Evolutionary conservation across 2,888 invertebrate species (phyloP).

Genomic region (Drosophila neotestacea): DNA sequence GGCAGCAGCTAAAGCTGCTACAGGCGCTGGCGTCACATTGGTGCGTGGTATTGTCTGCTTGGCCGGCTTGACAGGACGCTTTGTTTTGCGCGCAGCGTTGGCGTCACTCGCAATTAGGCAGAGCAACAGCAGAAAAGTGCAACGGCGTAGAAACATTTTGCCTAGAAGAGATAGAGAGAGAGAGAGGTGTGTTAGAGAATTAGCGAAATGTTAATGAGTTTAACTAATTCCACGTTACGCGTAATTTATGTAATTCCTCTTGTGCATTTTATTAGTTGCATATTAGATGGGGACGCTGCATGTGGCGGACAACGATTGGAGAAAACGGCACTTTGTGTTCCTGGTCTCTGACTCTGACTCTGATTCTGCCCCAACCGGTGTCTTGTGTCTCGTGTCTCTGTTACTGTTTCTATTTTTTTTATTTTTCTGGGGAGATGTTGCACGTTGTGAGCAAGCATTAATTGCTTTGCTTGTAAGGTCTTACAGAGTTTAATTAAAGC

Average conservation of each 20-base stretch:
- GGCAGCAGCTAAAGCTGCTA: slow-evolving; percentile 40
- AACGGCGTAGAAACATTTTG: slow-evolving; percentile 83
- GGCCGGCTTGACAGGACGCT: slow-evolving; percentile 83
- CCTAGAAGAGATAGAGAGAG: slow-evolving; percentile 47
- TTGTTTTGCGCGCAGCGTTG: slow-evolving; percentile 83
- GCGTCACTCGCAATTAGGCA: slow-evolving; percentile 82
- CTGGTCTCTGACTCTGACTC: slow-evolving; percentile 1
- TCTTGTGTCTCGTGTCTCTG: slow-evolving; percentile 28
- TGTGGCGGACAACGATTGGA: slow-evolving; percentile 37
- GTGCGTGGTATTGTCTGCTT: slow-evolving; percentile 84
- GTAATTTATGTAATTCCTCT: slow-evolving; percentile 77
- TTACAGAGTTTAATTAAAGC: slow-evolving; percentile 77
- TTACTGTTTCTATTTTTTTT: slow-evolving; percentile 21
- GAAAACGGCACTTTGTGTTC: slow-evolving; percentile 60
- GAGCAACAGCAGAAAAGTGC: slow-evolving; percentile 80
- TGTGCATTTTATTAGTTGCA: slow-evolving; percentile 68
- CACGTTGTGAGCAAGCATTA: slow-evolving; percentile 64
- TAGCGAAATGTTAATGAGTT: slow-evolving; percentile 69
- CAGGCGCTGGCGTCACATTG: slow-evolving; percentile 82
- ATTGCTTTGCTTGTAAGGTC: slow-evolving; percentile 73
- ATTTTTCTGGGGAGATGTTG: slow-evolving; percentile 27
- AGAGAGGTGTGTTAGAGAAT: slow-evolving; percentile 4
- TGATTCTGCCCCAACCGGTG: background rate
- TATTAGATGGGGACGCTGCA: slow-evolving; percentile 36
- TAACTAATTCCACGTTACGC: slow-evolving; percentile 69